A percentile compares a stretch with the other conserved stretches of the same genome.
Evolutionary conservation across 1,140 invertebrate genomes (phyloP).

Genomic region (Euschistus heros): DNA sequence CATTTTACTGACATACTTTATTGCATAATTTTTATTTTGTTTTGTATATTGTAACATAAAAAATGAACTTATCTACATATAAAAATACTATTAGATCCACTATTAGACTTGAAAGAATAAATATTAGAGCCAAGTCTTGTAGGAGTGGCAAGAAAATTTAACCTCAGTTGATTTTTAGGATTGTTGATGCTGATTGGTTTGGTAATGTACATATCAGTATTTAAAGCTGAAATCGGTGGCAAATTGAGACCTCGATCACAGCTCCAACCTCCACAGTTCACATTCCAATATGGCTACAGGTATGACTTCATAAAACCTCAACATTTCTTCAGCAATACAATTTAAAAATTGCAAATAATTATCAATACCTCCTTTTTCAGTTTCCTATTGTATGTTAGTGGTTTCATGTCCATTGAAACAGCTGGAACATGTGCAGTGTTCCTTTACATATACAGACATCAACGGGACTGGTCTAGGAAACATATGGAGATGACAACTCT

Average conservation of each 20-base stretch:
- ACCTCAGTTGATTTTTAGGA: constrained; percentile 44
- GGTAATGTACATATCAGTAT: constrained; percentile 85
- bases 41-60: too few relatives aligned
- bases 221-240: constrained; percentile 78
- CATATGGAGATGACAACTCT: constrained; percentile 32
- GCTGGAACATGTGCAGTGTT: constrained; percentile 77
- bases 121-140: too few relatives aligned
- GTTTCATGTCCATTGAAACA: constrained; percentile 70
- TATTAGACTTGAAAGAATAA: too few relatives aligned
- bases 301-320: constrained; percentile 14
- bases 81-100: too few relatives aligned
- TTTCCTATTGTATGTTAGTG: constrained; percentile 72
- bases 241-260: constrained; percentile 68
- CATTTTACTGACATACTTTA: constrained; percentile 22
- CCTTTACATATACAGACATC: constrained; percentile 67
- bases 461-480: constrained; percentile 43
- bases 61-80: too few relatives aligned
- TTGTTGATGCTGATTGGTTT: constrained; percentile 77
- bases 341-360: background rate
- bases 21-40: too few relatives aligned
- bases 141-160: too few relatives aligned
- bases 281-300: constrained; percentile 75
- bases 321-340: background rate
- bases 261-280: constrained; percentile 66
- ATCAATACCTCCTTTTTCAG: constrained; percentile 28